Evolutionary conservation across 2,888 invertebrate genomes (phyloP), one percentile per base, ranked within the genome.

Genomic region (Tholera decimalis): DNA sequence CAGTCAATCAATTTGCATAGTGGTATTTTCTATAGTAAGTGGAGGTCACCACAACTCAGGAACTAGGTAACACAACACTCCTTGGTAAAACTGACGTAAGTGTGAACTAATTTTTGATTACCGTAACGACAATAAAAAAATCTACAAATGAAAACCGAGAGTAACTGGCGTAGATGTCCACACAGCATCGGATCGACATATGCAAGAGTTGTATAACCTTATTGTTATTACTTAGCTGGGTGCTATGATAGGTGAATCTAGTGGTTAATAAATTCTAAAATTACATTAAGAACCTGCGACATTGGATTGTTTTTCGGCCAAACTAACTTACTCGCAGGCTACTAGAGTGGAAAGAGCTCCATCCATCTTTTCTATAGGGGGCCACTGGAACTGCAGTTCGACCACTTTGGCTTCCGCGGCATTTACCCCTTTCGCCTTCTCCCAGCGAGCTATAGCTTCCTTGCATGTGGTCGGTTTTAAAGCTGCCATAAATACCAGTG

Each of bases 351-450:
- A 97, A n/a, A 99, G 95, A 5, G 97, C 97, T 51, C 97, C 97
- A 50, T 99, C 99, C 98, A 99, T 98, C 94, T 98, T 99, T 87
- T 99, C 99, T 61, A 99, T 98, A 0, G 99, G 98, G 8, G 98
- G 99, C 96, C 97, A 98, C 86, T 98, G 98, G 84, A 98, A 98
- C 83, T 97, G 98, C 55, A 99, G 94, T 62, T 97, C 97, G 11
- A 99, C 96, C 28, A 98, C 97, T 49, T 89, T 96, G 1, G 97
- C 97, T 68, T 98, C 97, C 0, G 96, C 91, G 0, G 98, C 97
- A 63, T 95, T 93, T 54, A 96, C 96, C 0, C 91, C 96, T 78
- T 96, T 96, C 80, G 96, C 96, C 70, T 98, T 98, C 90, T 99
- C 98, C 98, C 98, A 99, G 85, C 96, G 96, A 78, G 97, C 97